Percentiles rank a stretch among this genome's conserved stretches.
These are phyloP conservation scores for Rhabdophis nuchalis DNA, from an alignment of 2,797 vertebrate genomes.

Conservation along the genomic window DNA sequence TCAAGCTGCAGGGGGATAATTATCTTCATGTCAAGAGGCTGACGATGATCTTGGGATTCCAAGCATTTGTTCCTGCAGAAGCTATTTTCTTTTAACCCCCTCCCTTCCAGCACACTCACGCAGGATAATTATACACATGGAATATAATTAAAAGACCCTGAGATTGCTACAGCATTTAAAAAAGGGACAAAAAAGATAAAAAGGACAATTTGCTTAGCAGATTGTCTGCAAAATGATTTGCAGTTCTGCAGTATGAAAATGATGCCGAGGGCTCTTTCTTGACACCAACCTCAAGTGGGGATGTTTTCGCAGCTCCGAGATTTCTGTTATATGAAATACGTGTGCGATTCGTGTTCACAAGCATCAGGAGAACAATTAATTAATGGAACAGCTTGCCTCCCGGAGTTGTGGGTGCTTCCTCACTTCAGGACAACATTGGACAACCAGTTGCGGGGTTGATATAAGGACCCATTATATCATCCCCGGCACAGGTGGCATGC, in stretches of 20 bases:
- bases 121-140: conserved; percentile 33
- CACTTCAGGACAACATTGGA: neutral
- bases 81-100: neutral
- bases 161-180: neutral
- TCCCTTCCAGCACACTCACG: neutral
- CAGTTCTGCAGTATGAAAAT: neutral
- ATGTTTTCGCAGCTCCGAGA: neutral
- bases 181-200: neutral
- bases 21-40: conserved; percentile 46
- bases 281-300: neutral
- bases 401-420: neutral
- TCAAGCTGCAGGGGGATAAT: conserved; percentile 50
- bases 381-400: neutral
- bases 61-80: neutral
- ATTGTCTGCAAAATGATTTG: neutral
- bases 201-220: neutral
- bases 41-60: conserved; percentile 26
- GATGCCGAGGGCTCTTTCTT: neutral
- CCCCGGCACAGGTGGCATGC: no score
- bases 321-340: neutral
- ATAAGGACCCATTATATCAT: no score
- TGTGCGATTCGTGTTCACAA: neutral
- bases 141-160: neutral
- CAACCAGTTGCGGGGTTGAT: neutral
- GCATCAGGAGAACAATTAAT: neutral